A percentile compares a stretch with the other conserved stretches of the same genome.
phyloP scores from a whole-genome alignment of 2,888 invertebrate species.

The Congeria kusceri region DNA sequence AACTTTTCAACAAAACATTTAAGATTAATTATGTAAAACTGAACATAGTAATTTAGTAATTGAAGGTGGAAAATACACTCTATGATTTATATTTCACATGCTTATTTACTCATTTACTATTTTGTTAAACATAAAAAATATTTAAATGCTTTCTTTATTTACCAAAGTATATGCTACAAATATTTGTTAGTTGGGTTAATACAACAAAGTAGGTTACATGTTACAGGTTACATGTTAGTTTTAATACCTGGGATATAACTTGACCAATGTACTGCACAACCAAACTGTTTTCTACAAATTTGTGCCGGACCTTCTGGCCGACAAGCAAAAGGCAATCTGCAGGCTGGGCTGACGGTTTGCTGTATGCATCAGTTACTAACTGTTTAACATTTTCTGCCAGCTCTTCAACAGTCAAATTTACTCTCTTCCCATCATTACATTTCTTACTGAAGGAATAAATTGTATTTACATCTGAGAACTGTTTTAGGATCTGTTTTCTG shows the following conservation, averaged over 20 bases:
- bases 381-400: constrained; percentile 17
- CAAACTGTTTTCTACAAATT: not conserved
- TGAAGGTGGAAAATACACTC: too few relatives aligned
- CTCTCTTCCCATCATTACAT: not conserved
- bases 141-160: too few relatives aligned
- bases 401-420: constrained; percentile 15
- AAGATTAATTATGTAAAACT: too few relatives aligned
- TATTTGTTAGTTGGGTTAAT: too few relatives aligned
- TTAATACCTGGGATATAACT: constrained; percentile 28
- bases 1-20: too few relatives aligned
- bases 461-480: constrained; percentile 24
- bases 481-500: constrained; percentile 36
- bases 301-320: constrained; percentile 17
- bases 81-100: too few relatives aligned
- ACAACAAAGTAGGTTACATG: too few relatives aligned
- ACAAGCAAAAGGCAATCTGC: constrained; percentile 1
- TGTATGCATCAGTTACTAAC: constrained; percentile 17
- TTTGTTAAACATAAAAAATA: too few relatives aligned
- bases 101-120: too few relatives aligned
- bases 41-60: too few relatives aligned
- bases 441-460: constrained; percentile 16
- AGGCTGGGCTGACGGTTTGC: constrained; percentile 5
- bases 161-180: too few relatives aligned
- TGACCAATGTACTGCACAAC: constrained; percentile 9
- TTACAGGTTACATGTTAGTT: not conserved